Percentiles rank a stretch among this genome's conserved stretches.
Conservation (phyloP, 2,113 vertebrate species). For the Scomber scombrus region DNA sequence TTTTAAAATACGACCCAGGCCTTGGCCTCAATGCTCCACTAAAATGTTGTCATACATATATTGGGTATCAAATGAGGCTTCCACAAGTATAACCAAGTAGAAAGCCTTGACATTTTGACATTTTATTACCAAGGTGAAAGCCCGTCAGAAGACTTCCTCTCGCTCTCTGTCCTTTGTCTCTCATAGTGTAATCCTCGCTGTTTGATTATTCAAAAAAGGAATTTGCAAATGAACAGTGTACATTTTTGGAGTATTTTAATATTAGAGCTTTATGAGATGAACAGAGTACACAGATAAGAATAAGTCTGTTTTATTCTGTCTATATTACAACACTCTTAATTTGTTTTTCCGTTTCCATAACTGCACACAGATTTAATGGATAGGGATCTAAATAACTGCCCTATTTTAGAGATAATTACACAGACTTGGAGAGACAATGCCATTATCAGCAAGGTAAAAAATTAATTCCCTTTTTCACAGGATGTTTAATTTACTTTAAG, state of each 20-base stretch:
- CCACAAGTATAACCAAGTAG: slow-evolving; percentile 32
- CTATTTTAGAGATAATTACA: slow-evolving; percentile 57
- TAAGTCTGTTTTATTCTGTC: neutral
- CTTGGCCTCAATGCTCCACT: slow-evolving; percentile 67
- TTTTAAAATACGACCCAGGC: slow-evolving; percentile 79
- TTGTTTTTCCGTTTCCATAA: slow-evolving; percentile 23
- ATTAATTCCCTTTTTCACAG: slow-evolving; percentile 55
- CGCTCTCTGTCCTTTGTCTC: slow-evolving; percentile 24
- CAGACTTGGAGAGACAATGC: slow-evolving; percentile 48
- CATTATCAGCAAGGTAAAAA: slow-evolving; percentile 24
- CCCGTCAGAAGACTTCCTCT: slow-evolving; percentile 32
- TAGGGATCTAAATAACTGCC: slow-evolving; percentile 63
- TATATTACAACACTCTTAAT: neutral
- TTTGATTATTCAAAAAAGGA: slow-evolving; percentile 76
- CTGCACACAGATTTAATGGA: slow-evolving; percentile 53
- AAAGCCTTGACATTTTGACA: slow-evolving; percentile 71
- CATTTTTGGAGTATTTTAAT: slow-evolving; percentile 4
- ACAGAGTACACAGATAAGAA: neutral
- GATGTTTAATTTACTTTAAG: slow-evolving; percentile 51
- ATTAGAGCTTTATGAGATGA: neutral
- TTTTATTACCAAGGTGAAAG: slow-evolving; percentile 73
- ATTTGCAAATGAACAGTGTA: slow-evolving; percentile 7
- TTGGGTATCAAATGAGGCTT: slow-evolving; percentile 73
- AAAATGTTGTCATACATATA: slow-evolving; percentile 79
- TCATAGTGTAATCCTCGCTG: slow-evolving; percentile 48